A percentile compares a stretch with the other conserved stretches of the same genome.
Evolutionary conservation across 2,113 vertebrate species (phyloP).

Genomic region (Cyanistes caeruleus): DNA sequence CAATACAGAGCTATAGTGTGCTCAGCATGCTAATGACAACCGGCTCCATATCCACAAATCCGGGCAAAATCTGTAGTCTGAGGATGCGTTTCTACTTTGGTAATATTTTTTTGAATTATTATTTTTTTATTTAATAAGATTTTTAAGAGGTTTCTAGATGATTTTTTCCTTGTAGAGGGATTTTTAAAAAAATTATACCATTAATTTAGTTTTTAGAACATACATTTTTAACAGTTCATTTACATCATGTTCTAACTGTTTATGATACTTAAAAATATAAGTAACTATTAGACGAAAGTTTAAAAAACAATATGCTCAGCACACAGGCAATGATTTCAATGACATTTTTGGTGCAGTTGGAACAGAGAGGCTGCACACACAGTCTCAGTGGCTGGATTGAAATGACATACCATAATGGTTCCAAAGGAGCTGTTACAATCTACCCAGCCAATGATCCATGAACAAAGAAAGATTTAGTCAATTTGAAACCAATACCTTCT

Average conservation of each 20-base stretch:
- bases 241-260: background rate
- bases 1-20: background rate
- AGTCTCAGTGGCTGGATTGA: slow-evolving; percentile 18
- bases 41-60: background rate
- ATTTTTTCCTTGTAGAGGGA: background rate
- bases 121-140: background rate
- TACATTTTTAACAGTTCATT: slow-evolving; percentile 9
- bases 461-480: slow-evolving; percentile 51
- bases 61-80: background rate
- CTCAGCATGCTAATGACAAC: background rate
- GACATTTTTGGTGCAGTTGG: background rate
- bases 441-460: slow-evolving; percentile 56
- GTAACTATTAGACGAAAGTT: background rate
- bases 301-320: slow-evolving; percentile 16
- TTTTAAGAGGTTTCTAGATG: background rate
- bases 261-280: background rate
- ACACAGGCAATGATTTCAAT: slow-evolving; percentile 4
- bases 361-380: background rate
- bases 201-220: background rate
- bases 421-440: slow-evolving; percentile 36
- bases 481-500: slow-evolving; percentile 36
- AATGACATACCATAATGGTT: slow-evolving; percentile 31
- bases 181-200: background rate
- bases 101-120: background rate
- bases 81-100: background rate